Percentiles rank a stretch among this genome's conserved stretches.
Conservation (phyloP, 2,888 invertebrate species). For the Pollenia labialis region DNA sequence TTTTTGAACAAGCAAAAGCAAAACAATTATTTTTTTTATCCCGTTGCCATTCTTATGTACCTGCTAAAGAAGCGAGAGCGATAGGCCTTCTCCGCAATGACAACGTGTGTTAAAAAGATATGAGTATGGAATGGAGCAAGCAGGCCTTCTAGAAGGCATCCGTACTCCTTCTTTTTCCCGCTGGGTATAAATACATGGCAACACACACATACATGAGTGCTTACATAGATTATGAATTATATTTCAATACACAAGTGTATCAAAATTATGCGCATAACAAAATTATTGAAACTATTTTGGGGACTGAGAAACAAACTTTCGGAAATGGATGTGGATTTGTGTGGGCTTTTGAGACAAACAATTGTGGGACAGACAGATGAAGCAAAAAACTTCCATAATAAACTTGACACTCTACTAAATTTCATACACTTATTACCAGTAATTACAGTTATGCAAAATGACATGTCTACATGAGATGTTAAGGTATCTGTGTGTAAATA, state of each 20-base stretch:
- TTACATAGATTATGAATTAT: constrained; percentile 45
- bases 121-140: no score
- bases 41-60: no score
- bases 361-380: not conserved
- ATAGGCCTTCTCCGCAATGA: no score
- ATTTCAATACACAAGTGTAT: constrained; percentile 67
- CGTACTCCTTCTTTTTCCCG: no score
- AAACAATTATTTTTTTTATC: no score
- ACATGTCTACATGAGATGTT: constrained; percentile 23
- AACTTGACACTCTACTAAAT: constrained; percentile 67
- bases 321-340: not conserved
- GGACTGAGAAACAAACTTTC: not conserved
- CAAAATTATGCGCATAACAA: constrained; percentile 63
- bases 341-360: constrained; percentile 1
- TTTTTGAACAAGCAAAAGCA: no score
- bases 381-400: constrained; percentile 51
- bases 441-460: constrained; percentile 63
- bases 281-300: constrained; percentile 26
- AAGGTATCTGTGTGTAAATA: not conserved
- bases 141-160: no score
- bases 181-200: not conserved
- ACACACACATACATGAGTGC: not conserved
- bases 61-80: no score
- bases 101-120: no score
- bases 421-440: constrained; percentile 66